Base-by-base conservation (phyloP, 2,888 invertebrate species). In the Lepidocyrtoides sp. region DNA sequence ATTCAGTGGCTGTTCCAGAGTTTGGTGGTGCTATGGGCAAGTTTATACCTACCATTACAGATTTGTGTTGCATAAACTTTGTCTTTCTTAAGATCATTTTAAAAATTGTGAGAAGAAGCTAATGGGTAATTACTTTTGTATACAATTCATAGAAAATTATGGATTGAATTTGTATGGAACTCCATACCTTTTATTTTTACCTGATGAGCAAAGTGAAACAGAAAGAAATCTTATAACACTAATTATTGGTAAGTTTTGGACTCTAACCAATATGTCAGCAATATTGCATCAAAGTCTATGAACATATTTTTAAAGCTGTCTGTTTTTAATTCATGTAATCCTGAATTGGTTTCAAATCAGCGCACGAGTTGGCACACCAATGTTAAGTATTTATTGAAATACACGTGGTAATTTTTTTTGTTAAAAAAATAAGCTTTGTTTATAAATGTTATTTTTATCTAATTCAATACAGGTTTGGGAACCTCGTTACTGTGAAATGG, bases 401-500 rank as follows among this genome's bases (percentile, higher is more conserved):
- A n/a, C n/a, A n/a, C n/a, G n/a, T n/a, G n/a, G n/a, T n/a, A n/a
- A n/a, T n/a, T n/a, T n/a, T n/a, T n/a, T n/a, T n/a, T n/a, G n/a
- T n/a, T n/a, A 23, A 60, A 20, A 14, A 14, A 57, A 14, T 20
- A 57, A 57, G 7, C 14, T 60, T 17, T 7, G 12, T 5, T 10
- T 23, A 26, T 23, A 26, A 10, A 26, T 2, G 23, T 26, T 63
- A 26, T 26, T 12, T 23, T 26, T 57, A 66, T 17, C 17, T 69
- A 32, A 29, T 44, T 48, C 8, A 60, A 14, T 23, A 23, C 36
- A 92, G 91, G 84, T 91, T 91, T 72, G 93, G 93, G 8, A 93
- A 93, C 69, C 77, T 91, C 2, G 93, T 93, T 2, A 92, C 93
- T 0, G 41, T 92, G 86, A 66, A 89, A 36, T 94, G 93, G 93